Conservation (phyloP, 23 tunicate species). For the Trididemnum nubilum region DNA sequence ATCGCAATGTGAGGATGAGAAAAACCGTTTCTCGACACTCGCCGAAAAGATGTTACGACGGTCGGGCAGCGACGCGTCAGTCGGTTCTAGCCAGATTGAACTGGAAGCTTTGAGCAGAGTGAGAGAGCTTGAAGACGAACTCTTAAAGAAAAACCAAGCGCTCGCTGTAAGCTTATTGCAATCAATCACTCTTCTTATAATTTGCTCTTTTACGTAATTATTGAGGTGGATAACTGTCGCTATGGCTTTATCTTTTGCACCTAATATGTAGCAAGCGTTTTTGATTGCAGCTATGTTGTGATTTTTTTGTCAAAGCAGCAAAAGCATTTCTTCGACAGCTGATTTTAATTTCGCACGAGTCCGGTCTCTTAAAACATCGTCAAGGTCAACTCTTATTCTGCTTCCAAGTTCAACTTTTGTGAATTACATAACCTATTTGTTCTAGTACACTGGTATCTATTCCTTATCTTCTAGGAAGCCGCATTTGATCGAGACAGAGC, state of each 20-base stretch:
- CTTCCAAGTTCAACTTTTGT: too few species aligned
- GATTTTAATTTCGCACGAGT: too few species aligned
- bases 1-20: conserved; percentile 63
- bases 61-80: conserved; percentile 26
- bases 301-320: too few species aligned
- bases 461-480: conserved; percentile 74
- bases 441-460: too few species aligned
- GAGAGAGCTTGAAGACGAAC: conserved; percentile 20
- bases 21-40: conserved; percentile 56
- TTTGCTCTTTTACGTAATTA: not conserved
- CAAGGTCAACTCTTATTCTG: too few species aligned
- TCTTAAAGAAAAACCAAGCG: conserved; percentile 13
- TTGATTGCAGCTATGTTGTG: too few species aligned
- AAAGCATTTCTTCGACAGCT: too few species aligned
- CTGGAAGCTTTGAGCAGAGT: conserved; percentile 4
- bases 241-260: not conserved
- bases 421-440: too few species aligned
- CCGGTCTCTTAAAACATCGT: too few species aligned
- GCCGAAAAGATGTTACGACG: conserved; percentile 42
- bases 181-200: not conserved
- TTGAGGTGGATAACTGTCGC: not conserved
- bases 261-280: too few species aligned
- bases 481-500: conserved; percentile 31
- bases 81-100: not conserved
- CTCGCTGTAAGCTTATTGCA: conserved; percentile 7